These are phyloP conservation scores for Phrynocephalus versicolor DNA, from an alignment of 2,113 vertebrate species.

Conservation along the genomic window DNA sequence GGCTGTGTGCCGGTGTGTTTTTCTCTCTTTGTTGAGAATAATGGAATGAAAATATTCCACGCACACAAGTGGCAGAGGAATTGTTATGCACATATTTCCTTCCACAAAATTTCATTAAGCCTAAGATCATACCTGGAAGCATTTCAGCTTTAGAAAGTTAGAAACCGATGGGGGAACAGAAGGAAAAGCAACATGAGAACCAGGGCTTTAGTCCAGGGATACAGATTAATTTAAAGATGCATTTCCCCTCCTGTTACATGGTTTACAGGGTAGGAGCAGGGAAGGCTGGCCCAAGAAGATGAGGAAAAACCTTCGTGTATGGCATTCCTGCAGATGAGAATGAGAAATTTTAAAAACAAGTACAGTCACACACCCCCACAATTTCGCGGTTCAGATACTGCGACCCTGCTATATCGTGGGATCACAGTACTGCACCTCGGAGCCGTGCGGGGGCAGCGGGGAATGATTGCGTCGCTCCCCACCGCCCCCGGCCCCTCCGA, in stretches of 20 bases:
- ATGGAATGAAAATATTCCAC: not conserved
- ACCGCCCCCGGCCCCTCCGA: no score
- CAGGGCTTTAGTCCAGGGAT: not conserved
- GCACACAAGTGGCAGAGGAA: not conserved
- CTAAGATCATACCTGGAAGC: conserved; percentile 21
- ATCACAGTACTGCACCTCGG: no score
- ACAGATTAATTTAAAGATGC: conserved; percentile 17
- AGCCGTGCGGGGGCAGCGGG: no score
- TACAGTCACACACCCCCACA: no score
- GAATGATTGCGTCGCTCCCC: no score
- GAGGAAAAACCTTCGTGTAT: no score
- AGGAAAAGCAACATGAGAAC: not conserved
- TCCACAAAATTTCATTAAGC: conserved; percentile 19
- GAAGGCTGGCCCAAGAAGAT: no score
- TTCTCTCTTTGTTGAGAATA: not conserved
- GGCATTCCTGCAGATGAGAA: no score
- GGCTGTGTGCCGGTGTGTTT: not conserved
- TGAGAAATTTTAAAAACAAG: no score
- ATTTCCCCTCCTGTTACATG: not conserved
- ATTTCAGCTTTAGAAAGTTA: conserved; percentile 8
- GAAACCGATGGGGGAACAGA: not conserved
- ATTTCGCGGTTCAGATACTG: no score
- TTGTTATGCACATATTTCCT: not conserved
- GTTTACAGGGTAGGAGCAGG: not conserved
- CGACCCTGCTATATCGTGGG: no score